Evolutionary conservation across 2,888 invertebrate genomes (phyloP), one percentile per base, ranked within the genome.

Genomic region (Lacanobia oleracea): DNA sequence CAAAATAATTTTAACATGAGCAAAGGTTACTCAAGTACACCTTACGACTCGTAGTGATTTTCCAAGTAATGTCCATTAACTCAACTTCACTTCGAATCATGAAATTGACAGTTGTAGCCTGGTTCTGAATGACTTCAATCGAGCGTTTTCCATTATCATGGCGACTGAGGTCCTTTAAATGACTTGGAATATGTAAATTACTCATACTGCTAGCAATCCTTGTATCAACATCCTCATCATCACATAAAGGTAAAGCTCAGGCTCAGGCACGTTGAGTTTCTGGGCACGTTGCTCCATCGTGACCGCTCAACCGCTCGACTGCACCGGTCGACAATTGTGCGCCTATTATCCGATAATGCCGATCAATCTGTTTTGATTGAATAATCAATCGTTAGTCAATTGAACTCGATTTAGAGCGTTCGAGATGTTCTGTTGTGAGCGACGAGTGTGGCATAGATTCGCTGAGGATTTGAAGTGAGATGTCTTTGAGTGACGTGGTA

Each of bases 301-400:
- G 84, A 85, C 84, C 85, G 78, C 82, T 71, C 73, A 74, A 43
- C 43, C 43, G 43, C 14, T 43, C 43, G 14, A 72, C 80, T 89
- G 89, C 89, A 89, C 83, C 82, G 80, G 77, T 69, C 76, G 73
- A 53, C 89, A 89, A 90, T 91, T 92, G 92, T 88, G 78, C 89
- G 89, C 88, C 92, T 90, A 92, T 95, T 94, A 94, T 93, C 93
- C 91, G 94, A 94, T 95, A 95, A 95, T 92, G 90, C 93, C 92
- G 94, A 96, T 95, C 95, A 95, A 95, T 95, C 95, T 93, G 93
- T 89, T 90, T 91, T 94, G 94, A 96, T 95, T 95, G 95, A 94
- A 94, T 94, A 94, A 94, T 94, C 95, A 94, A 95, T 95, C 94
- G 95, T 95, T 93, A 94, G 90, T 90, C 95, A 95, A 96, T 96